phyloP scores from a whole-genome alignment of 2,113 vertebrate species.

The Otus sunia region DNA sequence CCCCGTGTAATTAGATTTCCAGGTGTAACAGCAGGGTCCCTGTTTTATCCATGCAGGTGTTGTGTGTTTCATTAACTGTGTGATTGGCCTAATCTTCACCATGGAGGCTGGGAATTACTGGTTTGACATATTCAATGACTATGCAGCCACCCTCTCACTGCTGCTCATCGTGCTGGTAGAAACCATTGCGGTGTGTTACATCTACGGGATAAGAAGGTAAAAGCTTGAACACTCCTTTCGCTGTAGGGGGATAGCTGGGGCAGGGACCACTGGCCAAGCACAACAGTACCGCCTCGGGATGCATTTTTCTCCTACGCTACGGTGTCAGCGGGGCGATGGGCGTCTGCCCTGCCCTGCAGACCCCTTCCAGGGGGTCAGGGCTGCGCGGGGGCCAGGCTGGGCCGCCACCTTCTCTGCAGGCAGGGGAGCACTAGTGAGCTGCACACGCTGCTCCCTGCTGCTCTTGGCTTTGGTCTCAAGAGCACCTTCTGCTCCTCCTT shows the following conservation, averaged over 20 bases:
- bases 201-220: constrained; percentile 89
- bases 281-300: too few species aligned
- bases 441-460: background rate
- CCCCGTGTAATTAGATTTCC: background rate
- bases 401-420: background rate
- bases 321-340: background rate
- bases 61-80: constrained; percentile 82
- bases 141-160: constrained; percentile 84
- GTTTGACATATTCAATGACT: constrained; percentile 95
- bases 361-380: background rate
- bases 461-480: background rate
- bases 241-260: background rate
- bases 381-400: background rate
- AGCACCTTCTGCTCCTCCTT: background rate
- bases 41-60: constrained; percentile 66
- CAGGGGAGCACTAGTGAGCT: background rate
- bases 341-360: background rate
- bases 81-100: constrained; percentile 88
- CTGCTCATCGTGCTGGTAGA: constrained; percentile 91
- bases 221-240: background rate
- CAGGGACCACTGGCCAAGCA: rapidly evolving
- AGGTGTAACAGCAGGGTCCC: background rate
- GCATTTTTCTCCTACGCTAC: too few species aligned
- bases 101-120: constrained; percentile 89
- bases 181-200: constrained; percentile 82